phyloP scores from a whole-genome alignment of 1,140 invertebrate species.

The Orchesella cincta region DNA sequence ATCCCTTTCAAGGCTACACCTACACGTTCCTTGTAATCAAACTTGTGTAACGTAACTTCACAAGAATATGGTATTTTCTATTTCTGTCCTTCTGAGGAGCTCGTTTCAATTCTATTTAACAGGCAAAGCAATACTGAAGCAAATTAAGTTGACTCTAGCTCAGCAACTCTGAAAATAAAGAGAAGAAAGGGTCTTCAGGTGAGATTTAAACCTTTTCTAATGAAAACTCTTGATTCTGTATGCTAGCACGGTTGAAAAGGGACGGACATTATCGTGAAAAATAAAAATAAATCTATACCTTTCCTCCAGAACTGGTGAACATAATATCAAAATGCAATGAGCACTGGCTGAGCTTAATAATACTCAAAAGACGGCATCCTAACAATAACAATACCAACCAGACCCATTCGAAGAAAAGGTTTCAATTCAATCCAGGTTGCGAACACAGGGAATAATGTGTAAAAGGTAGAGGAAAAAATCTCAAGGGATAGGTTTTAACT shows the following conservation, averaged over 20 bases:
- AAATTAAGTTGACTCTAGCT: neutral
- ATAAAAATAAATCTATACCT: slow-evolving; percentile 23
- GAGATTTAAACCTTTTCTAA: neutral
- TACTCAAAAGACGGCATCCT: too few relatives aligned
- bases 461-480: neutral
- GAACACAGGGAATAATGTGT: neutral
- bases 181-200: neutral
- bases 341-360: too few relatives aligned
- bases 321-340: neutral
- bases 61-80: too few relatives aligned
- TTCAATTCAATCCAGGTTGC: slow-evolving; percentile 19
- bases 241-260: slow-evolving; percentile 4
- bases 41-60: too few relatives aligned
- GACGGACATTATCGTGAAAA: slow-evolving; percentile 9
- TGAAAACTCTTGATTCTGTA: neutral
- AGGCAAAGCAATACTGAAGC: too few relatives aligned
- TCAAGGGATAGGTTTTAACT: slow-evolving; percentile 7
- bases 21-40: too few relatives aligned
- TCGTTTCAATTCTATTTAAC: too few relatives aligned
- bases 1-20: too few relatives aligned
- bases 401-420: too few relatives aligned
- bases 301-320: slow-evolving; percentile 5
- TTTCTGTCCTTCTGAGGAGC: too few relatives aligned
- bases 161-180: neutral
- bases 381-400: neutral